phyloP scores from a whole-genome alignment of 2,888 invertebrate species.

The Sinopyrophorus schimmeli region DNA sequence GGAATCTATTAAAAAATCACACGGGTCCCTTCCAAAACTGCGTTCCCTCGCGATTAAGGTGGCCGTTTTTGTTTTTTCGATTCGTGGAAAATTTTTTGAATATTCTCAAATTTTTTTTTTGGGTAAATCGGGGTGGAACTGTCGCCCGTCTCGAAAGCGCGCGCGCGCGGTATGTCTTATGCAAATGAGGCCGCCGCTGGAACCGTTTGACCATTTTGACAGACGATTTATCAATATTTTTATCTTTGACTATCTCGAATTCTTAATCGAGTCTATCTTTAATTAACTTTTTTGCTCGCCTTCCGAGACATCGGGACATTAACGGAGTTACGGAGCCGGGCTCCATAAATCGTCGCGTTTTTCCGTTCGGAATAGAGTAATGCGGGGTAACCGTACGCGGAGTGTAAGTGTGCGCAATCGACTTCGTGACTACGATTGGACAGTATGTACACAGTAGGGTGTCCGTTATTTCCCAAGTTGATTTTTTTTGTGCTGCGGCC shows the following conservation, averaged over 20 bases:
- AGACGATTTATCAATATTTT: slow-evolving; percentile 41
- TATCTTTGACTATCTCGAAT: slow-evolving; percentile 25
- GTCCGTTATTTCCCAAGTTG: no score
- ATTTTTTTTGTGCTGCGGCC: no score
- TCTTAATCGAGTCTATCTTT: slow-evolving; percentile 25
- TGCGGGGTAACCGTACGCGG: no score
- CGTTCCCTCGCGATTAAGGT: slow-evolving; percentile 30
- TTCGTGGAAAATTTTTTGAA: no score
- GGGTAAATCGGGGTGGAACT: slow-evolving; percentile 21
- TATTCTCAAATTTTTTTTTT: slow-evolving; percentile 28
- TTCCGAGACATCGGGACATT: slow-evolving; percentile 10
- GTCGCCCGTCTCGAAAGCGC: slow-evolving; percentile 20
- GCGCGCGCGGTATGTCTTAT: slow-evolving; percentile 31
- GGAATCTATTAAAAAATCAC: slow-evolving; percentile 50
- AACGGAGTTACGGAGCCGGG: no score
- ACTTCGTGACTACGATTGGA: no score
- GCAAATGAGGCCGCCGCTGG: slow-evolving; percentile 37
- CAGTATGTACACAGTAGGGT: no score
- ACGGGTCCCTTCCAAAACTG: slow-evolving; percentile 43
- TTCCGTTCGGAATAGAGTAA: no score
- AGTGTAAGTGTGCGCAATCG: no score
- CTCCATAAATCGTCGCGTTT: no score
- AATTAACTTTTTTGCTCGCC: slow-evolving; percentile 28
- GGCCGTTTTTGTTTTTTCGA: no score
- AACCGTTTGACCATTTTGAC: slow-evolving; percentile 35